Conservation (phyloP, 2,113 vertebrate genomes). For the Erythrocercus mccallii region DNA sequence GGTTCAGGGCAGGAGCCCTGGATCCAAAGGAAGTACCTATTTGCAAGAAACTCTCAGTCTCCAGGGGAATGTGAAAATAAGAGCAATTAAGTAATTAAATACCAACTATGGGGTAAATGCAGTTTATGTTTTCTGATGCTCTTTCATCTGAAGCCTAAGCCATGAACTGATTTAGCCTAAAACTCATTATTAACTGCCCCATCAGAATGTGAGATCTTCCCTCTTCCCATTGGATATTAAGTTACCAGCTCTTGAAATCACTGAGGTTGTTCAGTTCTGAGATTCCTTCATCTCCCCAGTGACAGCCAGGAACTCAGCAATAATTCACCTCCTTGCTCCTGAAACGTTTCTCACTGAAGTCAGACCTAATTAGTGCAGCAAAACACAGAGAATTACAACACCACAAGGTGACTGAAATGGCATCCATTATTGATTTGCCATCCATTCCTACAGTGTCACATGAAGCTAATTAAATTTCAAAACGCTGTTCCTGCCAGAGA, state of each 20-base stretch:
- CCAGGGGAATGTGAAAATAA: background rate
- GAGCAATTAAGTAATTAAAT: background rate
- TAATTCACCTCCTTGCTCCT: conserved; percentile 18
- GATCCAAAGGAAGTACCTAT: background rate
- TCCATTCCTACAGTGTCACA: conserved; percentile 23
- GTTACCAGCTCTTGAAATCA: background rate
- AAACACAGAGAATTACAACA: conserved; percentile 51
- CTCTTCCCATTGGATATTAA: background rate
- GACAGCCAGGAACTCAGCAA: background rate
- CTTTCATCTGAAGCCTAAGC: background rate
- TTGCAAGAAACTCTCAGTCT: background rate
- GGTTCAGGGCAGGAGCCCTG: background rate
- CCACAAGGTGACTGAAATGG: conserved; percentile 52
- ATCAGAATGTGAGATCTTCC: background rate
- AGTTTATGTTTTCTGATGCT: background rate
- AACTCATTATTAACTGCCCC: background rate
- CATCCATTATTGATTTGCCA: conserved; percentile 59
- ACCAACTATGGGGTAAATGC: background rate
- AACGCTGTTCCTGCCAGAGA: background rate
- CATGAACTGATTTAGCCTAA: background rate
- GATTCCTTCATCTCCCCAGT: background rate
- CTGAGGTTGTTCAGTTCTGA: background rate
- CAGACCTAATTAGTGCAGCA: conserved; percentile 25
- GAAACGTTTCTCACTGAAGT: conserved; percentile 28
- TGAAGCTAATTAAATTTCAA: conserved; percentile 60